phyloP scores from a whole-genome alignment of 2,888 invertebrate genomes.

The Clunio marinus region DNA sequence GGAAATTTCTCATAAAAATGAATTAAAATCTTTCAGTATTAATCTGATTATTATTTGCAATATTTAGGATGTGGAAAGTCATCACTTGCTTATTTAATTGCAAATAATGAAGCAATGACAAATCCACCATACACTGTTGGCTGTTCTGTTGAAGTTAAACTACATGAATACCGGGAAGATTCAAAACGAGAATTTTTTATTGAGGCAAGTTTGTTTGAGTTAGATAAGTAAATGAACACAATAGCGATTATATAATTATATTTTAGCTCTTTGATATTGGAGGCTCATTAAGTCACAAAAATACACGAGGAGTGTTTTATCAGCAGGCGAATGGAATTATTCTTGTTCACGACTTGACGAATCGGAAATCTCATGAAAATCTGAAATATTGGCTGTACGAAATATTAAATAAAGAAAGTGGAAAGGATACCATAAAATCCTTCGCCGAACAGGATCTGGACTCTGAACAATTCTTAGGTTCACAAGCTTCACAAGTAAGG shows the following conservation, averaged over 20 bases:
- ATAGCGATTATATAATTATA: too few relatives aligned
- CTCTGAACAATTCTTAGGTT: slow-evolving; percentile 79
- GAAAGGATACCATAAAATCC: slow-evolving; percentile 49
- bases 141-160: slow-evolving; percentile 90
- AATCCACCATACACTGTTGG: slow-evolving; percentile 96
- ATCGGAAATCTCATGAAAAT: slow-evolving; percentile 92
- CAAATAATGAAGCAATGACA: slow-evolving; percentile 76
- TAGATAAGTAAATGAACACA: too few relatives aligned
- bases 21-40: too few relatives aligned
- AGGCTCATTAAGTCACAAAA: slow-evolving; percentile 78
- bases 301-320: slow-evolving; percentile 87
- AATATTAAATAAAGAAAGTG: slow-evolving; percentile 71
- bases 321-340: slow-evolving; percentile 93
- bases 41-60: too few relatives aligned
- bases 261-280: slow-evolving; percentile 85
- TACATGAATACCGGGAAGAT: slow-evolving; percentile 92
- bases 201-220: too few relatives aligned
- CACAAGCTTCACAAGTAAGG: slow-evolving; percentile 65
- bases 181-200: slow-evolving; percentile 87
- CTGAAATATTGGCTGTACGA: slow-evolving; percentile 78
- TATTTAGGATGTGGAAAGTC: slow-evolving; percentile 96
- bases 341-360: slow-evolving; percentile 93
- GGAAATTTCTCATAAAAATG: too few relatives aligned
- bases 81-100: slow-evolving; percentile 85
- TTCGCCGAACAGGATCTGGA: slow-evolving; percentile 60